Evolutionary conservation across 2,888 invertebrate genomes (phyloP).

Genomic region (Sipunculus nudus): DNA sequence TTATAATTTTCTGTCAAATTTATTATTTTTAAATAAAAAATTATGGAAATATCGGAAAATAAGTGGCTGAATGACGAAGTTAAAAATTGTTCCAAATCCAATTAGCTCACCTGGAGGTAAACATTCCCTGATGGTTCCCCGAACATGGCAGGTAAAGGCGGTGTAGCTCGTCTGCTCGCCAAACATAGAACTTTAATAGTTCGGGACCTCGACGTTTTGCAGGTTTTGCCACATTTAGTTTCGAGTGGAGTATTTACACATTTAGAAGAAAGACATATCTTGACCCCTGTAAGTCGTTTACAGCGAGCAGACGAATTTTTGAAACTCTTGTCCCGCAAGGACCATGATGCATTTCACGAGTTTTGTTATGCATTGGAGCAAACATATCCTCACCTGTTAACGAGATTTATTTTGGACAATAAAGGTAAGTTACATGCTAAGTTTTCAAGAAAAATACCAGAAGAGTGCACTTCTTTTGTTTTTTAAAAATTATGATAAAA

Average conservation of each 20-base stretch:
- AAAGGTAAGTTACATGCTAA: slow-evolving; percentile 3
- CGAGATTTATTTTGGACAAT: slow-evolving; percentile 3
- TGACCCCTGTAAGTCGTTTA: not conserved
- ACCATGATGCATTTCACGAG: slow-evolving; percentile 10
- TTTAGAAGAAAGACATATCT: slow-evolving; percentile 5
- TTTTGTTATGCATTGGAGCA: slow-evolving; percentile 1
- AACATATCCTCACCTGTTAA: slow-evolving; percentile 2
- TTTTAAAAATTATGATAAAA: too few relatives aligned
- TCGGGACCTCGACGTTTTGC: not conserved
- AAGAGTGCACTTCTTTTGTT: not conserved
- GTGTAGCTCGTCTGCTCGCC: not conserved
- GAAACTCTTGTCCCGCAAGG: slow-evolving; percentile 3
- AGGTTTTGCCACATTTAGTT: slow-evolving; percentile 7
- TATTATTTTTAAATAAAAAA: too few relatives aligned
- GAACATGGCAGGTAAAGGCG: slow-evolving; percentile 4
- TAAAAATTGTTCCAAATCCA: too few relatives aligned
- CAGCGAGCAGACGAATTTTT: slow-evolving; percentile 1
- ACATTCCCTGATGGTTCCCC: not conserved
- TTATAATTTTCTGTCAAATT: too few relatives aligned
- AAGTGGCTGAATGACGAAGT: too few relatives aligned
- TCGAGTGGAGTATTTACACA: slow-evolving; percentile 2
- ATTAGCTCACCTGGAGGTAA: too few relatives aligned
- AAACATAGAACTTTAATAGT: slow-evolving; percentile 1
- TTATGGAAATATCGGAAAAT: too few relatives aligned
- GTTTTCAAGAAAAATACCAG: not conserved